A percentile compares a stretch with the other conserved stretches of the same genome.
These are phyloP conservation scores for Apodemia duryi DNA, from an alignment of 2,888 invertebrate genomes.

Conservation along the genomic window DNA sequence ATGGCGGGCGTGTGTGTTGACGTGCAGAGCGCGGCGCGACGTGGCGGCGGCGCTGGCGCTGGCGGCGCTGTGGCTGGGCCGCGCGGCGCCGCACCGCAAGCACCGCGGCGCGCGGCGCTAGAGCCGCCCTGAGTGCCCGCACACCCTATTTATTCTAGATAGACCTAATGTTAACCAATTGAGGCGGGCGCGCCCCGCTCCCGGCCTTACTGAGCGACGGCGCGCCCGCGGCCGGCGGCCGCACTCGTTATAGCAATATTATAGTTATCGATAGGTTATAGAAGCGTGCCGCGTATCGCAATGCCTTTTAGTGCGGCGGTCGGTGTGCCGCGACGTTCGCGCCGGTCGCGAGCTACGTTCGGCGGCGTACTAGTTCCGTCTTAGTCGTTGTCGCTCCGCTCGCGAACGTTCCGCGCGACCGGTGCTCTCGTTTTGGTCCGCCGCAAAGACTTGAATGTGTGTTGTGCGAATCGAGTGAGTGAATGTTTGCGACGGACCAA, in stretches of 20 bases:
- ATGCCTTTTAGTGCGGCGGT: slow-evolving; percentile 35
- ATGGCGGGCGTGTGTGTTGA: slow-evolving; percentile 21
- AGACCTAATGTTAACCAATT: slow-evolving; percentile 75
- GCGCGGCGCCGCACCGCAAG: slow-evolving; percentile 70
- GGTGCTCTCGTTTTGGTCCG: slow-evolving; percentile 30
- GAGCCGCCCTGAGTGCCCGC: slow-evolving; percentile 68
- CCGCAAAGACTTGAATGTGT: slow-evolving; percentile 30
- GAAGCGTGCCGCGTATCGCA: slow-evolving; percentile 39
- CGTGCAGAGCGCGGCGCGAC: slow-evolving; percentile 52
- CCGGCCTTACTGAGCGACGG: slow-evolving; percentile 56
- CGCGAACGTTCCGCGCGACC: slow-evolving; percentile 26
- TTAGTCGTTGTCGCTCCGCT: slow-evolving; percentile 21
- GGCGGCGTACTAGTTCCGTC: slow-evolving; percentile 19
- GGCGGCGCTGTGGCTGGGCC: slow-evolving; percentile 60
- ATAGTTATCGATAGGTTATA: slow-evolving; percentile 45
- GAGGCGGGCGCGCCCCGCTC: slow-evolving; percentile 56
- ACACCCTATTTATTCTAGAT: slow-evolving; percentile 71
- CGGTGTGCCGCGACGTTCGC: slow-evolving; percentile 34
- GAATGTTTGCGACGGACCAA: slow-evolving; percentile 35
- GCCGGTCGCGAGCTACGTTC: slow-evolving; percentile 26
- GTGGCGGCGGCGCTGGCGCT: slow-evolving; percentile 56
- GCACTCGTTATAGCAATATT: slow-evolving; percentile 51
- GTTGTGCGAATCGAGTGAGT: slow-evolving; percentile 27
- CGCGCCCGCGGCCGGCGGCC: slow-evolving; percentile 48
- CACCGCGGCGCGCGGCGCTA: slow-evolving; percentile 78